Evolutionary conservation across 2,113 vertebrate species (phyloP).

Genomic region (Ivindomyrus marchei): DNA sequence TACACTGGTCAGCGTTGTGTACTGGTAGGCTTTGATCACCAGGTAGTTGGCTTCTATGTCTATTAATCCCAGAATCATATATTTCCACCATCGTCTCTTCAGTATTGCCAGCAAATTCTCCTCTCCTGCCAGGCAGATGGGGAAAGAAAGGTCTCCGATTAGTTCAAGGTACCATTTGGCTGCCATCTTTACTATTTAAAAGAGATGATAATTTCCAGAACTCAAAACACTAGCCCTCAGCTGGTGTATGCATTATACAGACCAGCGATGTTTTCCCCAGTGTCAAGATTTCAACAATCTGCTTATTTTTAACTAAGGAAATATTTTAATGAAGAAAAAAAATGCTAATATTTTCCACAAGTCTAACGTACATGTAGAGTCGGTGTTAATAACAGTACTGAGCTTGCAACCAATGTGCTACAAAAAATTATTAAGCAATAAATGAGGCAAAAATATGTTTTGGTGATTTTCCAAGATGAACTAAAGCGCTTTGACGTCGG

Average conservation of each 20-base stretch:
- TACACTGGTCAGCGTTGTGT: slow-evolving; percentile 87
- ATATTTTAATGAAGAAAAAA: not conserved
- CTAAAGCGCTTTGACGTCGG: not conserved
- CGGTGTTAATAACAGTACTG: not conserved
- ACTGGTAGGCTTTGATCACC: slow-evolving; percentile 92
- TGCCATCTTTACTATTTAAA: not conserved
- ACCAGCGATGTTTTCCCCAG: not conserved
- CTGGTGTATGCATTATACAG: not conserved
- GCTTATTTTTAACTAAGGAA: not conserved
- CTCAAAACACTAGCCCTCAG: not conserved
- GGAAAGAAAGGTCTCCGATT: not conserved
- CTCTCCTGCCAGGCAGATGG: slow-evolving; percentile 65
- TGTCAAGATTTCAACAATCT: not conserved
- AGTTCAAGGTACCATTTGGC: not conserved
- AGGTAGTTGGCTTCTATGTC: slow-evolving; percentile 95
- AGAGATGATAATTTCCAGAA: not conserved
- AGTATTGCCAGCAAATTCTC: slow-evolving; percentile 90
- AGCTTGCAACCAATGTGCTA: not conserved
- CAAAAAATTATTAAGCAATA: not conserved
- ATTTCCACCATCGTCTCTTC: slow-evolving; percentile 94
- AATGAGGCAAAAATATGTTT: not conserved
- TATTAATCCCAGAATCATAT: slow-evolving; percentile 88
- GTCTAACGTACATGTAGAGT: not conserved
- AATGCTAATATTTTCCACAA: not conserved
- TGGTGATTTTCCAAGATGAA: not conserved